Base-by-base conservation (phyloP, 2,113 vertebrate species). In the Oryzias celebensis region DNA sequence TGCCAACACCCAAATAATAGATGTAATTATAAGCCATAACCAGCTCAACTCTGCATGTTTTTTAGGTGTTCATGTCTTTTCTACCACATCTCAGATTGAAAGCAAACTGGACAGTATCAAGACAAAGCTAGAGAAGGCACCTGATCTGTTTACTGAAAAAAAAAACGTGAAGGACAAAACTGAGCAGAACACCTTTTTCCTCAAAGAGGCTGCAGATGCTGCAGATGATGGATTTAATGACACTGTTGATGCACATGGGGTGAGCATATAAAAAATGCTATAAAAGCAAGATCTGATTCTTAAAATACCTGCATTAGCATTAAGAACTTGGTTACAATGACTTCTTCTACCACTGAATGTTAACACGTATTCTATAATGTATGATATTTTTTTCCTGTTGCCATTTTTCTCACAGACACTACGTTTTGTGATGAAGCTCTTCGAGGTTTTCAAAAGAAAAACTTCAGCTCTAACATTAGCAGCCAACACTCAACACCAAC, bases 361-460 rank as follows among this genome's bases (percentile, higher is more conserved):
- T 50, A 3, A 50, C 4, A 8, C 14, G 20, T 50, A 3, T 13
- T 18, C 26, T 28, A 20, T 20, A 20, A 20, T 20, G 26, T 28
- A 4, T 22, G 3, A 23, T 50, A 4, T 22, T 7, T 41, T 3
- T 12, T 4, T 17, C 23, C 0, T 22, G 52, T 13, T 57, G 24
- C 4, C 4, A 7, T 62, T 18, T 64, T 8, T 45, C 14, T 7
- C 6, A 6, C 58, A 96, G 94, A 91, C 86, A n/a, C 75, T 95
- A 61, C 47, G 68, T n/a, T 53, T 90, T 0, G 54, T 93, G 20
- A 83, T 79, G 73, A 87, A 78, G 23, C 85, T 80, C 54, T 93
- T 93, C 65, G 52, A 66, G 17, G 7, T 78, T 57, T 79, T 98
- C 57, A 91, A 93, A 59, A 66, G 79, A 63, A 91, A 91, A 46